phyloP scores from a whole-genome alignment of 2,113 vertebrate genomes.

The Motacilla alba region DNA sequence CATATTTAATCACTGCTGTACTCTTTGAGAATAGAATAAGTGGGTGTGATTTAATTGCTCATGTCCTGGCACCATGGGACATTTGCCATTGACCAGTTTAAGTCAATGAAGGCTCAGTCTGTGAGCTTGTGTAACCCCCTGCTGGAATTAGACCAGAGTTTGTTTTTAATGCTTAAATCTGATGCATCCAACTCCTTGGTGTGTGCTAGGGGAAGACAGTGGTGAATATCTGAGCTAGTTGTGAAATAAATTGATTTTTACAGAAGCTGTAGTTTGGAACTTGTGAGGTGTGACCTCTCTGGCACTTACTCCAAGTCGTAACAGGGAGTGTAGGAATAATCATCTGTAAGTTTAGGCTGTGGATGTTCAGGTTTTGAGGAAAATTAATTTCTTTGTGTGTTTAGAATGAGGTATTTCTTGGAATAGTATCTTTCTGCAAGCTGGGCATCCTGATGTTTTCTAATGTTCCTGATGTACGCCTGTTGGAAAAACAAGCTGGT shows the following conservation, averaged over 20 bases:
- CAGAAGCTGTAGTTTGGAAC: background rate
- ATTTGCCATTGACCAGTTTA: background rate
- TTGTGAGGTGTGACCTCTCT: background rate
- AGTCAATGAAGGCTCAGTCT: background rate
- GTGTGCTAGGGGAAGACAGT: background rate
- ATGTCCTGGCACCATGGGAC: background rate
- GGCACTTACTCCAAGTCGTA: background rate
- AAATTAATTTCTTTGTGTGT: background rate
- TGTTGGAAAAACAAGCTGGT: background rate
- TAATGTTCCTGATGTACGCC: background rate
- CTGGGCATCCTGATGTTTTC: background rate
- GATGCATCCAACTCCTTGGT: background rate
- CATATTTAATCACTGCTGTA: background rate
- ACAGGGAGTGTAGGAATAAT: background rate
- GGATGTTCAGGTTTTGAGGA: background rate
- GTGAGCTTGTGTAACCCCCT: background rate
- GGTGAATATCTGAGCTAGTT: background rate
- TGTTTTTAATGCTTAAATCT: background rate
- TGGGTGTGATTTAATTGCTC: background rate
- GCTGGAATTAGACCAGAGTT: background rate
- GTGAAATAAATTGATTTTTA: background rate
- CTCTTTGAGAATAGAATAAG: background rate
- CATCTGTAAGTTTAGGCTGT: background rate
- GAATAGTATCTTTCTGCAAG: background rate
- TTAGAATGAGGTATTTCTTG: background rate